A percentile compares a stretch with the other conserved stretches of the same genome.
Conservation (phyloP, 2,888 invertebrate genomes). For the Lagria hirta region DNA sequence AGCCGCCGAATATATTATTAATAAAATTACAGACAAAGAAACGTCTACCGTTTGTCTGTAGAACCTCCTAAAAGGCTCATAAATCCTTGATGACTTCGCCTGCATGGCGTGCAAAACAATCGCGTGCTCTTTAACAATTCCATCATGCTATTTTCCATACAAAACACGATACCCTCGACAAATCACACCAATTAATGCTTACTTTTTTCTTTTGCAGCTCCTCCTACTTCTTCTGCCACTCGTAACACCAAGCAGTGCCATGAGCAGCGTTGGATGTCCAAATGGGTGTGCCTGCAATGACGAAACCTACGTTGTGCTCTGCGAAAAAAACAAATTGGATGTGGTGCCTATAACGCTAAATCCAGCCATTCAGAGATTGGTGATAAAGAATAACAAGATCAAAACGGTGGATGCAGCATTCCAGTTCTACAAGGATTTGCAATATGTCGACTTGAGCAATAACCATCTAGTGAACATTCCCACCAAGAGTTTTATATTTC, state of each 20-base stretch:
- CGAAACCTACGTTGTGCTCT: slow-evolving; percentile 82
- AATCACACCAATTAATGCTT: slow-evolving; percentile 13
- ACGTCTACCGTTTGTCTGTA: slow-evolving; percentile 2
- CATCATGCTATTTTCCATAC: slow-evolving; percentile 4
- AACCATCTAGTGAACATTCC: slow-evolving; percentile 84
- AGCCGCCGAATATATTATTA: too few species aligned
- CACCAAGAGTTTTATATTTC: slow-evolving; percentile 74
- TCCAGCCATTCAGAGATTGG: slow-evolving; percentile 83
- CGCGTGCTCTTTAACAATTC: slow-evolving; percentile 11
- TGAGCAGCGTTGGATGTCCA: slow-evolving; percentile 75
- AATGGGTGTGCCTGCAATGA: slow-evolving; percentile 86
- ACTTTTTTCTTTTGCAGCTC: slow-evolving; percentile 43
- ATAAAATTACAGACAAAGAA: neutral
- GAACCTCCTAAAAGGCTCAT: slow-evolving; percentile 1
- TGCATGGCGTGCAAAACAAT: slow-evolving; percentile 8
- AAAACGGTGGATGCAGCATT: slow-evolving; percentile 87
- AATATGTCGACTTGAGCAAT: slow-evolving; percentile 79
- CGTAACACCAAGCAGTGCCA: slow-evolving; percentile 43
- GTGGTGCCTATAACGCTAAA: slow-evolving; percentile 89
- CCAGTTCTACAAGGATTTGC: slow-evolving; percentile 85
- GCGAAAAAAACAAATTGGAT: slow-evolving; percentile 82
- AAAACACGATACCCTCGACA: slow-evolving; percentile 3
- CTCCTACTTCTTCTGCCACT: slow-evolving; percentile 31
- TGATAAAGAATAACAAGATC: slow-evolving; percentile 82
- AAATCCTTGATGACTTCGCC: neutral